Evolutionary conservation across 2,888 invertebrate genomes (phyloP), one percentile per base, ranked within the genome.

Genomic region (Xestia ashworthii): DNA sequence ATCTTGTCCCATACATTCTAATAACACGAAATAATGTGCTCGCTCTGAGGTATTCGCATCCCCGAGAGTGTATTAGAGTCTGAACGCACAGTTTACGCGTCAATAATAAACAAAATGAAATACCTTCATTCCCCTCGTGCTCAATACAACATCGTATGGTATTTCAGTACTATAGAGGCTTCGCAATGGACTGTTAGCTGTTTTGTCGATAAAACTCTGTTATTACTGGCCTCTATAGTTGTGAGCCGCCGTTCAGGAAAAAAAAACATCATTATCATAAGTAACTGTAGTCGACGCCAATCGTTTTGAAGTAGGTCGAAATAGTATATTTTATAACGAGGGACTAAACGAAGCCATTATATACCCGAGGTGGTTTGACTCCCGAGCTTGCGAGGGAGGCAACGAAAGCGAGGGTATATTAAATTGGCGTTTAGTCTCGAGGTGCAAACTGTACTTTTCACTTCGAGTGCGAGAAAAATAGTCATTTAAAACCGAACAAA

Each of bases 61-160:
- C 91, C 90, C 89, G 64, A 74, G 91, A 86, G 90, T 84, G 87
- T 89, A 87, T 89, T 92, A 89, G 78, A 86, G 84, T 71, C 82
- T 78, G 85, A 87, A 87, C 80, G 85, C 78, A 88, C 84, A 89
- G 88, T 88, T 91, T 90, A 89, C 85, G 84, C 82, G 82, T 87
- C 87, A 89, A 88, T 89, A 90, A 89, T 89, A 89, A 89, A 89
- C 90, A 89, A 89, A 89, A 89, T 90, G 84, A 89, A 90, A 90
- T 87, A 86, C 86, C 83, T 84, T 82, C 74, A 76, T 84, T 81
- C 76, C 69, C 58, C 67, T 50, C 55, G 65, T 67, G 77, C 62
- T 84, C 72, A 64, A 55, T 82, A 85, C 66, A 73, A 74, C 67
- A 75, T 81, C 67, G 74, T 71, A 69, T 41, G 82, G 78, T 80